phyloP scores from a whole-genome alignment of 1,140 invertebrate species.

The Euschistus heros region DNA sequence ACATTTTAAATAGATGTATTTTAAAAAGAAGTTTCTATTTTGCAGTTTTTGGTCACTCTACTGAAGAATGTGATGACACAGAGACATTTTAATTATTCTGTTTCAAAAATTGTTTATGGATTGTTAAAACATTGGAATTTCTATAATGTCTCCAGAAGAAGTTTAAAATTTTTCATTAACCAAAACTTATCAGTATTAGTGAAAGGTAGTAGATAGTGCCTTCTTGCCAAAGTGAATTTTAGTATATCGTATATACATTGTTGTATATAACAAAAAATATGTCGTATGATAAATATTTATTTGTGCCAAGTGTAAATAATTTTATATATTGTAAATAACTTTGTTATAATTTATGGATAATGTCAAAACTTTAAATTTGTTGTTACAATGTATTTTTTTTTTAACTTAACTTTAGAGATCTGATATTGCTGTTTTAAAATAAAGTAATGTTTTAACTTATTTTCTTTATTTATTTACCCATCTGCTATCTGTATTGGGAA shows the following conservation, averaged over 20 bases:
- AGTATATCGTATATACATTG: neutral
- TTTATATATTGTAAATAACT: neutral
- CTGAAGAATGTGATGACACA: conserved; percentile 65
- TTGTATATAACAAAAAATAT: conserved; percentile 1
- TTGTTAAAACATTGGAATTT: neutral
- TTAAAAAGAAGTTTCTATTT: conserved; percentile 31
- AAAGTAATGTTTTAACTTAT: too few species aligned
- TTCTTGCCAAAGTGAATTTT: conserved; percentile 12
- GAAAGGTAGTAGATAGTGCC: neutral
- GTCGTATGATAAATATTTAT: neutral
- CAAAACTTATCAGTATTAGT: neutral
- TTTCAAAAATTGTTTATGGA: neutral
- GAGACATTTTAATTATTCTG: conserved; percentile 56
- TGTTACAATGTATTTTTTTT: neutral
- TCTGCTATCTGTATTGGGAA: too few species aligned
- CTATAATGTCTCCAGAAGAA: neutral
- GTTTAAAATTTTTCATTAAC: neutral
- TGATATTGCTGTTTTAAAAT: neutral
- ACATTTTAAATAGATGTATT: neutral
- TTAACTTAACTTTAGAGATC: neutral
- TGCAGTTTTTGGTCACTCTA: conserved; percentile 69
- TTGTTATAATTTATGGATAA: neutral
- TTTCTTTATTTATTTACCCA: too few species aligned
- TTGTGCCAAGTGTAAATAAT: conserved; percentile 11
- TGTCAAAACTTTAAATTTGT: neutral